These are phyloP conservation scores for Erythrocebus patas DNA, from an alignment of 2,113 vertebrate species.

Conservation along the genomic window DNA sequence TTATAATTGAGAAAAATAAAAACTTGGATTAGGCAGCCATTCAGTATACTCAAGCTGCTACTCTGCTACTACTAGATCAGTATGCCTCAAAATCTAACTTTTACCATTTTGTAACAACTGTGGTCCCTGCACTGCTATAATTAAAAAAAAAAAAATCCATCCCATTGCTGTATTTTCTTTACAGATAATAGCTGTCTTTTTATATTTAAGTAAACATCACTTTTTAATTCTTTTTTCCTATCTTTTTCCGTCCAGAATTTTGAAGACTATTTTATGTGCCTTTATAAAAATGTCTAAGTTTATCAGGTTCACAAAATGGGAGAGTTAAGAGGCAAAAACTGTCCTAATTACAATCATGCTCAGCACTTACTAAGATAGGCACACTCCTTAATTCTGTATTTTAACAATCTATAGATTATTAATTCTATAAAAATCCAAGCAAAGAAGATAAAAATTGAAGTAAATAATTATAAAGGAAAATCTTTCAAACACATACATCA, in stretches of 20 bases:
- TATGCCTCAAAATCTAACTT: not conserved
- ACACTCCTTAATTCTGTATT: not conserved
- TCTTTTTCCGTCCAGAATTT: not conserved
- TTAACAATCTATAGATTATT: too few relatives aligned
- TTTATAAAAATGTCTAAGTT: not conserved
- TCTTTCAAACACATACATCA: not conserved
- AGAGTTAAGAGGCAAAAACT: not conserved
- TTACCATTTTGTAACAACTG: not conserved
- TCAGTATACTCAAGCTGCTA: not conserved
- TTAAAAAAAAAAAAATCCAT: not conserved
- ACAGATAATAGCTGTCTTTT: not conserved
- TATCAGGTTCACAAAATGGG: not conserved
- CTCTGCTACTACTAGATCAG: not conserved
- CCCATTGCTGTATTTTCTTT: not conserved
- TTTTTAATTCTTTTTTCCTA: rapidly evolving
- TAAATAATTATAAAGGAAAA: not conserved
- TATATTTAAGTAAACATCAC: not conserved
- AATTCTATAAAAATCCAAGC: not conserved
- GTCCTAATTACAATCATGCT: too few relatives aligned
- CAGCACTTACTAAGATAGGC: not conserved
- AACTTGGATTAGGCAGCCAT: conserved; percentile 30
- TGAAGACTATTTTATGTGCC: not conserved
- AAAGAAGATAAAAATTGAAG: not conserved
- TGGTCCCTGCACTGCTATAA: not conserved
- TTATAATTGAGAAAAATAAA: conserved; percentile 75